phyloP scores from a whole-genome alignment of 2,797 vertebrate genomes.

The Spinus olivaceus region DNA sequence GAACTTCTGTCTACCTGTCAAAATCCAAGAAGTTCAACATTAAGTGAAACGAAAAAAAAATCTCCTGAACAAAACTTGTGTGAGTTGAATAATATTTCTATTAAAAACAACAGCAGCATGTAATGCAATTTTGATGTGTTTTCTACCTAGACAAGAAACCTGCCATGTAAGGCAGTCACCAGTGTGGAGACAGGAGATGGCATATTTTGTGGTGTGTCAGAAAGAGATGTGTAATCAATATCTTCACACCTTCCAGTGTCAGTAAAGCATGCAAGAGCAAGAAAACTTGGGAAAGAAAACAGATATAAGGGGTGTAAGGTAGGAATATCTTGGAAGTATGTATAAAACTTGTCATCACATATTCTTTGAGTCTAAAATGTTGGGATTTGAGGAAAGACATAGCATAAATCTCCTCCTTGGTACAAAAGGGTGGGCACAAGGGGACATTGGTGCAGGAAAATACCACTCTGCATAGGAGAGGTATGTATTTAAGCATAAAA shows the following conservation, averaged over 20 bases:
- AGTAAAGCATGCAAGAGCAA: background rate
- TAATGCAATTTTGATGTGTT: slow-evolving; percentile 23
- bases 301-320: background rate
- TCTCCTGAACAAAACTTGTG: slow-evolving; percentile 22
- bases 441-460: background rate
- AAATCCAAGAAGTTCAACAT: background rate
- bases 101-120: slow-evolving; percentile 22
- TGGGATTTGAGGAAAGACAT: background rate
- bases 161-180: slow-evolving; percentile 11
- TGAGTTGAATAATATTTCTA: slow-evolving; percentile 24
- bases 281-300: slow-evolving; percentile 5
- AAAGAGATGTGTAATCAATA: slow-evolving; percentile 39
- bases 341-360: background rate
- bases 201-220: background rate
- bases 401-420: background rate
- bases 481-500: background rate
- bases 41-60: slow-evolving; percentile 18
- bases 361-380: background rate
- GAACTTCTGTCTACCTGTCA: slow-evolving; percentile 28
- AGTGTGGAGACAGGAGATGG: background rate
- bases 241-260: slow-evolving; percentile 20
- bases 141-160: slow-evolving; percentile 32
- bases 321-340: background rate
- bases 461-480: background rate
- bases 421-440: background rate